Conservation (phyloP, 53 echinoderm and acorn worm species). For the Echinometra lucunter region DNA sequence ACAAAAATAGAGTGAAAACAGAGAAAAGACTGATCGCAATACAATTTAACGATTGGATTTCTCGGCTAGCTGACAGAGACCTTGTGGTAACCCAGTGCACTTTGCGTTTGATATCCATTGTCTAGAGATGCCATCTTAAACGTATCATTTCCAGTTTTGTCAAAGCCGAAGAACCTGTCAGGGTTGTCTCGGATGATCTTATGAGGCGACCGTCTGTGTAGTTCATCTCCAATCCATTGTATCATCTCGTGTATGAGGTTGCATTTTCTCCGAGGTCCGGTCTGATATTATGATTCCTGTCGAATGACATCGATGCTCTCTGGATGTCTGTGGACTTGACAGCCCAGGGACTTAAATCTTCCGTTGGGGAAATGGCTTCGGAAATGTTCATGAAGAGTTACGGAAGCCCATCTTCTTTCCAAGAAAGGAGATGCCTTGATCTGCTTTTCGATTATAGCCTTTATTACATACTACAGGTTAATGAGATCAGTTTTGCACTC, state of each 20-base stretch:
- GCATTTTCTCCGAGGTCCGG: neutral
- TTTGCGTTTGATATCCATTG: neutral
- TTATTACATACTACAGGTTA: neutral
- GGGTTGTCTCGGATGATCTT: neutral
- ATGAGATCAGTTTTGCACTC: no score
- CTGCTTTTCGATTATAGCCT: neutral
- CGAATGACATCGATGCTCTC: neutral
- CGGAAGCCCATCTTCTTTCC: neutral
- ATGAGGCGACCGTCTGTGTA: neutral
- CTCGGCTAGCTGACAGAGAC: neutral
- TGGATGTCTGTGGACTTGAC: neutral
- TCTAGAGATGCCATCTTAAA: neutral
- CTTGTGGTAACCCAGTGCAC: neutral
- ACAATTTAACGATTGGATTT: neutral
- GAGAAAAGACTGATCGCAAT: neutral
- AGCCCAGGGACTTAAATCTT: neutral
- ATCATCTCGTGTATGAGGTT: conserved; percentile 15
- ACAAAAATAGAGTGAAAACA: neutral
- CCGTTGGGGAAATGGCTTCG: neutral
- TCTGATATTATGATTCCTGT: neutral
- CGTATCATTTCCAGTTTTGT: neutral
- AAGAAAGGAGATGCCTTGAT: neutral
- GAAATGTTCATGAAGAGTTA: conserved; percentile 14
- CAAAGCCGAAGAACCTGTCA: neutral
- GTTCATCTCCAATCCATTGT: neutral